Base-by-base conservation (phyloP, 2,888 invertebrate species). In the Protodeltote pygarga region DNA sequence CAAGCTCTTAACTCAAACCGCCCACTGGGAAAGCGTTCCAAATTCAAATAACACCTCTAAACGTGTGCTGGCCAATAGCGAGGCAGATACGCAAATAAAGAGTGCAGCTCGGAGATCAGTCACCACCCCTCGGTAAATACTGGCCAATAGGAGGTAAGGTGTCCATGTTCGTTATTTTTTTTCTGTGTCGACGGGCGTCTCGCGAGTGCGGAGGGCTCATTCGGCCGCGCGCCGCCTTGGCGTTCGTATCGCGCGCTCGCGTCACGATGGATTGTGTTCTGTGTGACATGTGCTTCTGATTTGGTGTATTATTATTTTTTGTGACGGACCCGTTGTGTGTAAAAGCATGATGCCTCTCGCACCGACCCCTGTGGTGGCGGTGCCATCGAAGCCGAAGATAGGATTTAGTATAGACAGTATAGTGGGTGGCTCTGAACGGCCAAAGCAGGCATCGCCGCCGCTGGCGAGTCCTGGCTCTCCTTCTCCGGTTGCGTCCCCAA, bases 321-420 rank as follows among this genome's bases (percentile, higher is more conserved):
- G 89, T 91, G 88, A 75, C 86, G 82, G 86, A 87, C 85, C 67
- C 71, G 79, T 77, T 81, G 81, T 83, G 87, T 81, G 82, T 67
- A 71, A 83, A 89, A 95, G 93, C 93, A 97, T 97, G 97, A 97
- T 97, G 97, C 97, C 97, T 93, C 95, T 97, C 94, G 97, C 97
- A 94, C 97, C 97, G 93, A 97, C 97, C 87, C 96, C 97, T 93
- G 95, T 97, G 91, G 95, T 96, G 91, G 96, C 97, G 92, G 95
- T 97, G 94, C 96, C 97, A 83, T 96, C 96, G 73, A 97, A 97
- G 92, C 97, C 98, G 70, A 98, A 97, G 92, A 96, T 98, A 85
- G 98, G 97, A 77, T 98, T 98, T 85, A 97, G 97, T 81, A 98
- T 98, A 89, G 98, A 98, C 93, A 97, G 97, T 79, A 97, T 98